Conservation (phyloP, 2,888 invertebrate species). For the Euplagia quadripunctaria region DNA sequence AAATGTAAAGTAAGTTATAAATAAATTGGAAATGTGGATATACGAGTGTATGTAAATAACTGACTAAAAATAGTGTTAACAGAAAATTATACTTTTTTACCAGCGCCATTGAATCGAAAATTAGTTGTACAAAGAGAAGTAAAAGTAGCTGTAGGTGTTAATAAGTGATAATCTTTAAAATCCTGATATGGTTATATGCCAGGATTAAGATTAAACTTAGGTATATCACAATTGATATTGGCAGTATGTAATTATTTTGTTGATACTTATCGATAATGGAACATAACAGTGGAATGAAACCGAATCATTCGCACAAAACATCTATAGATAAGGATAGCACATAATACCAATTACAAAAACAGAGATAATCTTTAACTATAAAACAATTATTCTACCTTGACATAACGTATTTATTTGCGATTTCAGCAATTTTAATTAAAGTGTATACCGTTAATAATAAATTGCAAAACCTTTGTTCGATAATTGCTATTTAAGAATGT, state of each 20-base stretch:
- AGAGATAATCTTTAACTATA: conserved; percentile 4
- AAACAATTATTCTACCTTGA: conserved; percentile 15
- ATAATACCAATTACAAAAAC: neutral
- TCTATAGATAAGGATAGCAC: neutral
- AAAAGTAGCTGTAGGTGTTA: too few relatives aligned
- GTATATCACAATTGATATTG: too few relatives aligned
- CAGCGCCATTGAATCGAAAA: too few relatives aligned
- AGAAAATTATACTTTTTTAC: too few relatives aligned
- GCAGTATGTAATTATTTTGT: neutral
- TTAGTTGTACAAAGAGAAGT: too few relatives aligned
- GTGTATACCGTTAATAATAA: conserved; percentile 39
- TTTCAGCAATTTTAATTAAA: conserved; percentile 47
- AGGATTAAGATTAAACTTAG: too few relatives aligned
- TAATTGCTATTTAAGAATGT: conserved; percentile 54
- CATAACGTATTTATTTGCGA: conserved; percentile 28
- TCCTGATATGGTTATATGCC: too few relatives aligned
- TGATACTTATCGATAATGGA: neutral
- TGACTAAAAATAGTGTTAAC: too few relatives aligned
- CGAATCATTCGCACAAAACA: neutral
- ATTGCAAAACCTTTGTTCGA: conserved; percentile 44
- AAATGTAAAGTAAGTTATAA: too few relatives aligned
- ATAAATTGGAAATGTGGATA: too few relatives aligned
- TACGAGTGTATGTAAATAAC: too few relatives aligned
- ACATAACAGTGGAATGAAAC: neutral
- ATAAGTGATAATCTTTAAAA: too few relatives aligned